Percentiles rank a stretch among this genome's conserved stretches.
phyloP scores from a whole-genome alignment of 2,113 vertebrate genomes.

The Uria aalge region DNA sequence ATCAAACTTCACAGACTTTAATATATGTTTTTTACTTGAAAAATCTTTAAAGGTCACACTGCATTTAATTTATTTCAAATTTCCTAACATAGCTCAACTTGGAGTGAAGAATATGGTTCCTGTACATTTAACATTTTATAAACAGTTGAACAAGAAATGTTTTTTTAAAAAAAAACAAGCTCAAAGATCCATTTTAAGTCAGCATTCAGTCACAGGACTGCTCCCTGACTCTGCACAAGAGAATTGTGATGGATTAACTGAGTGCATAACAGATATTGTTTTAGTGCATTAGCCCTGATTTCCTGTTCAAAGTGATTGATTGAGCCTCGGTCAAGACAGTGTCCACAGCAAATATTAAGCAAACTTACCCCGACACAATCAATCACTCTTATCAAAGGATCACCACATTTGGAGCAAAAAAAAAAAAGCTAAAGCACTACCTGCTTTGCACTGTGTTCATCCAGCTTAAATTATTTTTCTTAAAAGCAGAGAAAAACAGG shows the following conservation, averaged over 20 bases:
- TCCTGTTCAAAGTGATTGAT: constrained; percentile 68
- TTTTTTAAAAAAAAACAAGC: neutral
- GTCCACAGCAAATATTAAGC: constrained; percentile 62
- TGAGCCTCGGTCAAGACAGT: constrained; percentile 45
- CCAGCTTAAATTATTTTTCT: neutral
- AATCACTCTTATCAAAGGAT: constrained; percentile 60
- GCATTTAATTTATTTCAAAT: neutral
- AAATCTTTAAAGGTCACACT: neutral
- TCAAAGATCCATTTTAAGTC: neutral
- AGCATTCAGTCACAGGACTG: neutral
- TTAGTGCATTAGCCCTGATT: constrained; percentile 71
- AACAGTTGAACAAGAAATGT: neutral
- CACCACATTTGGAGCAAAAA: neutral
- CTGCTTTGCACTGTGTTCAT: neutral
- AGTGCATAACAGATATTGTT: constrained; percentile 59
- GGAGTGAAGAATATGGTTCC: neutral
- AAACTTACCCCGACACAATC: constrained; percentile 61
- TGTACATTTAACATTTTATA: neutral
- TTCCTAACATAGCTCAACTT: neutral
- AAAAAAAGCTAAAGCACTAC: neutral
- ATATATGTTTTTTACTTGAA: neutral
- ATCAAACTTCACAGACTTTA: neutral
- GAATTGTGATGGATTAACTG: constrained; percentile 65
- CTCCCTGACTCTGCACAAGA: neutral
- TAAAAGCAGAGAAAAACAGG: neutral